phyloP scores from a whole-genome alignment of 2,888 invertebrate species.

The Drosophila rubida region DNA sequence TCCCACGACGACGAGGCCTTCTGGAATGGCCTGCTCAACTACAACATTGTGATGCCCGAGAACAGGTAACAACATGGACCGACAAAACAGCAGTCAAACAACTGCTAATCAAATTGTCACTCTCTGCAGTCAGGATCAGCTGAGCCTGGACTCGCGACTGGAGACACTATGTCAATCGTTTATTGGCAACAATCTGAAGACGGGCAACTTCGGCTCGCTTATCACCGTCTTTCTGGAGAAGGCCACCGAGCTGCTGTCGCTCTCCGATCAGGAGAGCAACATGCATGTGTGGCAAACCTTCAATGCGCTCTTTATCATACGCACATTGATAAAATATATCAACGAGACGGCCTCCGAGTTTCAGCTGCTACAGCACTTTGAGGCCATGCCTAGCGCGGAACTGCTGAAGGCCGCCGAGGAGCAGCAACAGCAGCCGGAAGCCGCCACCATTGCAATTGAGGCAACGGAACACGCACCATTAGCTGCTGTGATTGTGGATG shows the following conservation, averaged over 20 bases:
- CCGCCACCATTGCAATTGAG: slow-evolving; percentile 75
- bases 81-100: not conserved
- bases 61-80: slow-evolving; percentile 87
- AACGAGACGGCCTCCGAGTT: slow-evolving; percentile 96
- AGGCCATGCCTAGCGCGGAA: slow-evolving; percentile 86
- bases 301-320: slow-evolving; percentile 95
- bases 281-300: slow-evolving; percentile 96
- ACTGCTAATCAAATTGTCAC: slow-evolving; percentile 3
- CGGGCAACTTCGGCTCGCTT: slow-evolving; percentile 95
- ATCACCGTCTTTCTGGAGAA: slow-evolving; percentile 94
- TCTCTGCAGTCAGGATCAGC: slow-evolving; percentile 90
- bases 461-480: slow-evolving; percentile 64
- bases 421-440: slow-evolving; percentile 47
- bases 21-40: slow-evolving; percentile 97
- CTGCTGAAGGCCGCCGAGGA: slow-evolving; percentile 65
- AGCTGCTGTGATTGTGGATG: slow-evolving; percentile 79
- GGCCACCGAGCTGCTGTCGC: slow-evolving; percentile 92
- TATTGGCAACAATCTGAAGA: slow-evolving; percentile 93
- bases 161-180: slow-evolving; percentile 90
- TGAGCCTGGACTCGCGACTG: slow-evolving; percentile 92
- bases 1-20: slow-evolving; percentile 95
- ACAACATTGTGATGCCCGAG: slow-evolving; percentile 93
- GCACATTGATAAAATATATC: slow-evolving; percentile 93
- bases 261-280: slow-evolving; percentile 92
- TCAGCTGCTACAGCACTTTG: slow-evolving; percentile 93